Evolutionary conservation across 2,113 vertebrate species (phyloP).

Genomic region (Sterrhoptilus dennistouni): DNA sequence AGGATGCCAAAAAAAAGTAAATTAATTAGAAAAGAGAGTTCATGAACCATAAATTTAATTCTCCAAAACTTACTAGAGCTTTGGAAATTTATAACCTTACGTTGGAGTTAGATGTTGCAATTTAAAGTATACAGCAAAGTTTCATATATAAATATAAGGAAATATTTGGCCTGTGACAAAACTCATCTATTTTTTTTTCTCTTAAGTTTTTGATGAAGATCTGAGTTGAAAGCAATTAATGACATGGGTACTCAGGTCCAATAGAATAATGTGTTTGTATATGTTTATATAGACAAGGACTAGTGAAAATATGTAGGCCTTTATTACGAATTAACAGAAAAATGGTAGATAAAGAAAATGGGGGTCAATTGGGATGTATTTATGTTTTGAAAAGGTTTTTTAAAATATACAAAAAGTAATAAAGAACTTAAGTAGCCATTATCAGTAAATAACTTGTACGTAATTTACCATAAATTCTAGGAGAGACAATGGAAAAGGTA

Average conservation of each 20-base stretch:
- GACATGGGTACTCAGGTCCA: neutral
- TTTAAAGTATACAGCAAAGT: neutral
- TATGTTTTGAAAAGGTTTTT: neutral
- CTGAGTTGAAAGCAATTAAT: neutral
- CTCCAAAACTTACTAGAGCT: neutral
- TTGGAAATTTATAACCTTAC: neutral
- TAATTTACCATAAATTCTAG: neutral
- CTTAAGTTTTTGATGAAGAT: neutral
- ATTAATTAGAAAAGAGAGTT: neutral
- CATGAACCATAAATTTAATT: neutral
- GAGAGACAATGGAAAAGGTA: neutral
- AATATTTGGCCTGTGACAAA: neutral
- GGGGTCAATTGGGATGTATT: neutral
- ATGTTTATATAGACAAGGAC: neutral
- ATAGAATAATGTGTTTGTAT: neutral
- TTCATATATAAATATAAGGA: neutral
- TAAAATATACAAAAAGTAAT: neutral
- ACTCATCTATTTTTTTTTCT: neutral
- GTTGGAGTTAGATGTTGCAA: neutral
- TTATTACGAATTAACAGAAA: neutral
- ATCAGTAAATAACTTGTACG: neutral
- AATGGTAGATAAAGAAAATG: neutral
- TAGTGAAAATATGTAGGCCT: neutral
- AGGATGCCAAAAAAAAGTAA: neutral
- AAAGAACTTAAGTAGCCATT: neutral